Evolutionary conservation across 2,113 vertebrate genomes (phyloP).

Genomic region (Podarcis muralis): DNA sequence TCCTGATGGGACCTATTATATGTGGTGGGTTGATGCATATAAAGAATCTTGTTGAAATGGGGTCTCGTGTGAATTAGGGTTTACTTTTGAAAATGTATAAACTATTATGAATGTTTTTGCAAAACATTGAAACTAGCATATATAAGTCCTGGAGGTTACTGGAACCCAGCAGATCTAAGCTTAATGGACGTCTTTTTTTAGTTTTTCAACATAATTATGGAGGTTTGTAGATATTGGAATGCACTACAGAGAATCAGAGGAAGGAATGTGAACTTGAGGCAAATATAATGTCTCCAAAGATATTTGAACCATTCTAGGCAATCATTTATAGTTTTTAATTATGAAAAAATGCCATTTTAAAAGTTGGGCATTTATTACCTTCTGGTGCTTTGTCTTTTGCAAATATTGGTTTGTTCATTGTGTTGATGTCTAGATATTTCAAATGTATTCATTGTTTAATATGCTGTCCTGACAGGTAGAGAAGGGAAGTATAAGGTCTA

Average conservation of each 20-base stretch:
- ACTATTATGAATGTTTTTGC: background rate
- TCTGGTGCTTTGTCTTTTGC: background rate
- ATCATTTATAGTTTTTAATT: background rate
- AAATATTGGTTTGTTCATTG: background rate
- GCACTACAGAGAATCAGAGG: background rate
- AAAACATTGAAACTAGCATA: background rate
- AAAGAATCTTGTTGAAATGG: background rate
- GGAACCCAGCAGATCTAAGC: background rate
- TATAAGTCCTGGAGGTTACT: background rate
- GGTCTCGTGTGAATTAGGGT: background rate
- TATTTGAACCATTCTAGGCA: background rate
- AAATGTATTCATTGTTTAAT: background rate
- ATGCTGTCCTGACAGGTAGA: background rate
- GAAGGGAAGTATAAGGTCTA: background rate
- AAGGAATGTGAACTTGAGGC: background rate
- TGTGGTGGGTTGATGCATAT: background rate
- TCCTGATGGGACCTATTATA: background rate
- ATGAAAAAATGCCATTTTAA: background rate
- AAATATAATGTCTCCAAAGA: background rate
- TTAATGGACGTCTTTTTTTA: background rate
- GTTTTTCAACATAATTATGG: background rate
- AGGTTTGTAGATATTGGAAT: background rate
- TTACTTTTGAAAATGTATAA: background rate
- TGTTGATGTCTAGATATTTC: background rate
- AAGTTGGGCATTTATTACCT: background rate